A percentile compares a stretch with the other conserved stretches of the same genome.
Evolutionary conservation across 2,113 vertebrate genomes (phyloP).

Genomic region (Cranoglanis bouderius): DNA sequence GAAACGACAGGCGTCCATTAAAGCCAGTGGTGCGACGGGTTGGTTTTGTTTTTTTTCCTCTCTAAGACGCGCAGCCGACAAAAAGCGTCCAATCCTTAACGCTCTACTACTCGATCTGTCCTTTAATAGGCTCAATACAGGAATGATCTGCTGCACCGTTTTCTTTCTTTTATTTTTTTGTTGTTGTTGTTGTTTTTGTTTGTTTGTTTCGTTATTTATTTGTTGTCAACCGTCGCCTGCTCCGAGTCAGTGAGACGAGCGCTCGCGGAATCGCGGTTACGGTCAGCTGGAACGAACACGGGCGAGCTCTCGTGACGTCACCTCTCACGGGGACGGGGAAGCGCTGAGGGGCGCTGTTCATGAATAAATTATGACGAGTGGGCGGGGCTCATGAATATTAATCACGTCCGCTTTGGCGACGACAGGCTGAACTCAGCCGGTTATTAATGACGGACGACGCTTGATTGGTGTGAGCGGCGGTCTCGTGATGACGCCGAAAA

Average conservation of each 20-base stretch:
- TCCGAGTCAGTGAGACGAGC: conserved; percentile 38
- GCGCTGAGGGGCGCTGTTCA: conserved; percentile 59
- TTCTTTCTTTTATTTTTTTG: not conserved
- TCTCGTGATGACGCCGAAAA: too few species aligned
- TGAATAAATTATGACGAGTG: conserved; percentile 31
- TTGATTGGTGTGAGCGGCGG: too few species aligned
- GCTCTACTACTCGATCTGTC: not conserved
- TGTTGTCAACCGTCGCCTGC: conserved; percentile 43
- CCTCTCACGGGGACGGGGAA: conserved; percentile 70
- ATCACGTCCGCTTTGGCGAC: conserved; percentile 35
- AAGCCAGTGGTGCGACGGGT: conserved; percentile 35
- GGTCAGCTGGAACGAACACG: conserved; percentile 82
- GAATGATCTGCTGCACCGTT: not conserved
- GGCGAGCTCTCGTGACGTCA: conserved; percentile 76
- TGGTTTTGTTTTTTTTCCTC: too few species aligned
- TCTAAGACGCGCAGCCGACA: not conserved
- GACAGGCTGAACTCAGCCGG: too few species aligned
- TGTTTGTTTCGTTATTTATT: conserved; percentile 53
- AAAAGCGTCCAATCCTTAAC: not conserved
- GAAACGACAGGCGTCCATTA: conserved; percentile 55
- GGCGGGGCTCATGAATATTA: conserved; percentile 65
- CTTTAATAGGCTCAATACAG: not conserved
- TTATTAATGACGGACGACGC: too few species aligned
- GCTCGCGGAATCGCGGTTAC: conserved; percentile 49
- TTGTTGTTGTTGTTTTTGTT: too few species aligned